Percentiles rank a stretch among this genome's conserved stretches.
phyloP scores from a whole-genome alignment of 53 echinoderm and acorn worm genomes.

The Paracentrotus lividus region DNA sequence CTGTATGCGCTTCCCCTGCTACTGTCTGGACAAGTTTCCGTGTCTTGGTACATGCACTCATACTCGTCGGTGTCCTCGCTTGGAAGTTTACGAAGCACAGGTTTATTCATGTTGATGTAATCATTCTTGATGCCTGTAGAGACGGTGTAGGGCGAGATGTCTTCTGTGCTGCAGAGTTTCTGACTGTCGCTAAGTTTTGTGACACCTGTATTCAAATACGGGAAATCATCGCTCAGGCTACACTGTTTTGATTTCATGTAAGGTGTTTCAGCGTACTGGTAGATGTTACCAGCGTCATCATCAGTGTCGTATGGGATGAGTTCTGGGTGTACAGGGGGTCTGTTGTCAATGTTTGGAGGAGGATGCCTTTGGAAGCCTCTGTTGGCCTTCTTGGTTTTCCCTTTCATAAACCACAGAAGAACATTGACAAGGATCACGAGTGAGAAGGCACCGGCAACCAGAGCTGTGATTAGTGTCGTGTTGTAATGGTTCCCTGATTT shows the following conservation, averaged over 20 bases:
- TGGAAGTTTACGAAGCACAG: background rate
- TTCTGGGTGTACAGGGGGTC: conserved; percentile 53
- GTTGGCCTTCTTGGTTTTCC: conserved; percentile 33
- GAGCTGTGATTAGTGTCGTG: conserved; percentile 47
- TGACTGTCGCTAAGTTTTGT: conserved; percentile 23
- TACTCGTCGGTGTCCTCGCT: conserved; percentile 62
- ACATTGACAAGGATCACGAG: conserved; percentile 65
- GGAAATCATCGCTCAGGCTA: conserved; percentile 59
- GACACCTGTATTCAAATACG: conserved; percentile 50
- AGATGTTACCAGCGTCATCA: conserved; percentile 43
- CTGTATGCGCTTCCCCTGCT: conserved; percentile 62
- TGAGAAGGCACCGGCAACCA: conserved; percentile 51
- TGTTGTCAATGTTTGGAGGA: conserved; percentile 12
- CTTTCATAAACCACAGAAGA: conserved; percentile 62
- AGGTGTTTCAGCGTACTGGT: conserved; percentile 65
- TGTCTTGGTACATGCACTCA: conserved; percentile 62
- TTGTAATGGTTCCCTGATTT: conserved; percentile 30
- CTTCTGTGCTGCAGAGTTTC: conserved; percentile 34
- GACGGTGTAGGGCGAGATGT: conserved; percentile 38
- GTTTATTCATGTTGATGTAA: conserved; percentile 72
- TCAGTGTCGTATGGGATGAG: conserved; percentile 51
- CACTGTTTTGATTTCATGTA: conserved; percentile 52
- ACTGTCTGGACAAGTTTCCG: conserved; percentile 56
- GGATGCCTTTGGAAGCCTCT: conserved; percentile 27
- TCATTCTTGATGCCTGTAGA: conserved; percentile 55